Conservation (phyloP, 2,888 invertebrate species). For the Sympetrum striolatum region DNA sequence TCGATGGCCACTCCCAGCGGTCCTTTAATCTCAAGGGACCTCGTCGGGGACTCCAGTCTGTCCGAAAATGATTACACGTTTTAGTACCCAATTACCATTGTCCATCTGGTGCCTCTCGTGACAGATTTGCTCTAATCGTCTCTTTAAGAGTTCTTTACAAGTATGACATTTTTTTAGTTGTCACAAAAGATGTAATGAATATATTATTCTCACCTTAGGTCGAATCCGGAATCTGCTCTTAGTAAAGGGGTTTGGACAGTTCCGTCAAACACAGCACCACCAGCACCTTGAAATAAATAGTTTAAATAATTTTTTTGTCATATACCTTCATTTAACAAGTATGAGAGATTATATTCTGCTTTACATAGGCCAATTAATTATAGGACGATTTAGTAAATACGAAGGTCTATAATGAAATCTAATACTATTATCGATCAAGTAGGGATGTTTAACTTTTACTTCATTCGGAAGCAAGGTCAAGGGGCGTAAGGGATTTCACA, state of each 20-base stretch:
- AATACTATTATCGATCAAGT: no score
- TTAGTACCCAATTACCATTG: neutral
- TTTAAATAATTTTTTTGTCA: neutral
- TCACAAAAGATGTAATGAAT: neutral
- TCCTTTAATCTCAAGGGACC: slow-evolving; percentile 82
- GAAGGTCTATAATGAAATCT: no score
- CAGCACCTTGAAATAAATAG: slow-evolving; percentile 66
- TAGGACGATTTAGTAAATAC: no score
- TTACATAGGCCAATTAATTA: no score
- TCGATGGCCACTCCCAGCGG: slow-evolving; percentile 83
- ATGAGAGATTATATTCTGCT: no score
- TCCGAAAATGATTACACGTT: neutral
- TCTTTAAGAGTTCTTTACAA: neutral
- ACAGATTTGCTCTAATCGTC: neutral
- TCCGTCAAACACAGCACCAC: slow-evolving; percentile 81
- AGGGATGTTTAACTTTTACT: no score
- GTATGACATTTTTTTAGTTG: neutral
- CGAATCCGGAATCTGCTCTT: slow-evolving; percentile 80
- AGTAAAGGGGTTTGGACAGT: slow-evolving; percentile 84
- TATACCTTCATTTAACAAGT: neutral
- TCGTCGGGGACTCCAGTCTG: slow-evolving; percentile 89
- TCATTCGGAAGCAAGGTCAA: no score
- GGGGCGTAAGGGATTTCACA: no score
- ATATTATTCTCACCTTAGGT: slow-evolving; percentile 72
- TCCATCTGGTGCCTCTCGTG: neutral